Evolutionary conservation across 2,888 invertebrate genomes (phyloP).

Genomic region (Lamproptera curius): DNA sequence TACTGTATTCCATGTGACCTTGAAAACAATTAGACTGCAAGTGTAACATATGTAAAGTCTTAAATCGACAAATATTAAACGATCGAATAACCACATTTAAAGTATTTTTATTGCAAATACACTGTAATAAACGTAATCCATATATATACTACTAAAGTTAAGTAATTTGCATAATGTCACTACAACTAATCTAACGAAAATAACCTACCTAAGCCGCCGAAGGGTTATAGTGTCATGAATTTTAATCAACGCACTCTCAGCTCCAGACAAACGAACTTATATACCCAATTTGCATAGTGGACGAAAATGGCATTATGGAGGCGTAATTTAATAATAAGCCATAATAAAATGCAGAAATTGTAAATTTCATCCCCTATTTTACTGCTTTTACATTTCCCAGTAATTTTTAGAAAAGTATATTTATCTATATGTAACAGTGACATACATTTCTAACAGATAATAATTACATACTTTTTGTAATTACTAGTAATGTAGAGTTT

Average conservation of each 20-base stretch:
- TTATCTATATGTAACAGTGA: too few relatives aligned
- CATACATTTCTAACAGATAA: too few relatives aligned
- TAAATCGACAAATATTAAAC: too few relatives aligned
- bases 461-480: too few relatives aligned
- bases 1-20: neutral
- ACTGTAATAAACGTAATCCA: neutral
- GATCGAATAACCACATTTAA: neutral
- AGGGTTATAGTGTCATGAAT: constrained; percentile 19
- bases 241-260: constrained; percentile 21
- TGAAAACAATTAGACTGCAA: neutral
- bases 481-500: too few relatives aligned
- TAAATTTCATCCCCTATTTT: too few relatives aligned
- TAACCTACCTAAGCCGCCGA: constrained; percentile 9
- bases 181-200: constrained; percentile 16
- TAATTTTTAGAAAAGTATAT: too few relatives aligned
- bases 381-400: too few relatives aligned
- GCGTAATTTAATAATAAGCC: constrained; percentile 6
- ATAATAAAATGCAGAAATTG: constrained; percentile 1
- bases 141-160: neutral
- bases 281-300: constrained; percentile 19
- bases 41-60: neutral
- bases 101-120: neutral
- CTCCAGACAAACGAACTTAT: constrained; percentile 19
- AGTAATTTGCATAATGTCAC: constrained; percentile 8
- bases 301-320: constrained; percentile 15